A percentile compares a stretch with the other conserved stretches of the same genome.
phyloP scores from a whole-genome alignment of 2,113 vertebrate genomes.

The Dicentrarchus labrax region DNA sequence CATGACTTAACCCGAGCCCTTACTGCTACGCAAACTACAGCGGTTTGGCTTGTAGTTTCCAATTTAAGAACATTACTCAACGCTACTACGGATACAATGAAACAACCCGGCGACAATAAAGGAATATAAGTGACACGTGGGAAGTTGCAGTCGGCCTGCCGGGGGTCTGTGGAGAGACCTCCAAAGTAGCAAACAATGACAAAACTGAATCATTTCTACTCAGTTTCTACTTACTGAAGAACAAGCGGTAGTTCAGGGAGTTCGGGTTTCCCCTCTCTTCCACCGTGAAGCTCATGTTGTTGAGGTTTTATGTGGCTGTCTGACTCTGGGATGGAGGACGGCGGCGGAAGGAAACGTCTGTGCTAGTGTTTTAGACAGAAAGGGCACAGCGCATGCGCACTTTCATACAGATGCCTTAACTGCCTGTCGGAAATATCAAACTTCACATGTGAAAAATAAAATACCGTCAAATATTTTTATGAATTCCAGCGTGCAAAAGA shows the following conservation, averaged over 20 bases:
- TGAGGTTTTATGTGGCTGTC: background rate
- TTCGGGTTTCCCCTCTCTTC: constrained; percentile 90
- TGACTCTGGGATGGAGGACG: constrained; percentile 31
- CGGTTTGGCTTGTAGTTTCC: background rate
- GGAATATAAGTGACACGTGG: constrained; percentile 78
- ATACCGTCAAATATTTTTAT: no score
- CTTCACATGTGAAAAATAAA: no score
- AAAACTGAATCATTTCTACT: background rate
- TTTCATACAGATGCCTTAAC: background rate
- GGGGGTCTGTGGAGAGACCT: background rate
- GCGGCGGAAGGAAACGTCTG: constrained; percentile 32
- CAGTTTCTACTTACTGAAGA: constrained; percentile 88
- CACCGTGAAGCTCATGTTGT: constrained; percentile 84
- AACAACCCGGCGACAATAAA: background rate
- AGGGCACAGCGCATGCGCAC: constrained; percentile 56
- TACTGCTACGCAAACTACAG: background rate
- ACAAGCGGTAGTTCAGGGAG: constrained; percentile 89
- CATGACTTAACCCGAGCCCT: background rate
- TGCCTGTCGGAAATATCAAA: background rate
- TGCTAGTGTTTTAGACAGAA: rapidly evolving
- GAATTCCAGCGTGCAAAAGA: no score
- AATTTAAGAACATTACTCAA: no score
- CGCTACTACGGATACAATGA: background rate
- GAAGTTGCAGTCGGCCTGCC: constrained; percentile 22
- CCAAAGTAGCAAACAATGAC: constrained; percentile 1